Base-by-base conservation (phyloP, 2,113 vertebrate species). In the Pitta sordida region DNA sequence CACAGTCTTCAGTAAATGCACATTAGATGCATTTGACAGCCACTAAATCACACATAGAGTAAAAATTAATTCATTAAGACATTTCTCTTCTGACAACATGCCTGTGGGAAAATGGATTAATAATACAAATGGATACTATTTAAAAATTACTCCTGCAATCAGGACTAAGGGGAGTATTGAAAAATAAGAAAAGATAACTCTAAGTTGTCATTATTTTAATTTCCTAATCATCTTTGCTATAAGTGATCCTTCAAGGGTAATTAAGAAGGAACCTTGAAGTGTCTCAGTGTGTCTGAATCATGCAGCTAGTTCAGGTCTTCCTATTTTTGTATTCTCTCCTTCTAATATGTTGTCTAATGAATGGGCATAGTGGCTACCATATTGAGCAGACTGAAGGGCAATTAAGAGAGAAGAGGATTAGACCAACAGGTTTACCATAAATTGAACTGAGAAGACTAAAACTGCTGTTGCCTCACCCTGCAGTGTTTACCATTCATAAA, bases 41-140 rank as follows among this genome's bases (percentile, higher is more conserved):
- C 55, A 80, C 48, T 88, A 91, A 92, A 94, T 96, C 81, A 94
- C 62, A 93, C 41, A 46, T 30, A 62, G 70, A 88, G 78, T 82
- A 95, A 82, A 97, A 95, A 95, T 92, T 88, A 83, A 93, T 96
- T 96, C 46, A 90, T 93, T 83, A 93, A 94, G 83, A 81, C n/a
- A 39, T 94, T 94, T 95, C 71, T 34, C 17, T 83, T 69, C 41
- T 55, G 84, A 94, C 68, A 93, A 83, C 39, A 70, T 67, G 83
- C 81, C 69, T 91, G 44, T 70, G 80, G 76, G 74, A 84, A 93
- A 91, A 93, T 71, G 37, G 43, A 91, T 96, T 95, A 92, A 89
- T 96, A 92, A 86, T 87, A 70, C 58, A 94, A 93, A 93, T 88
- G 55, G 89, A 75, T 88, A 27, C 83, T 91, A 90, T 93, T 96